phyloP scores from a whole-genome alignment of 2,797 vertebrate species.

The Pteronotus mesoamericanus region DNA sequence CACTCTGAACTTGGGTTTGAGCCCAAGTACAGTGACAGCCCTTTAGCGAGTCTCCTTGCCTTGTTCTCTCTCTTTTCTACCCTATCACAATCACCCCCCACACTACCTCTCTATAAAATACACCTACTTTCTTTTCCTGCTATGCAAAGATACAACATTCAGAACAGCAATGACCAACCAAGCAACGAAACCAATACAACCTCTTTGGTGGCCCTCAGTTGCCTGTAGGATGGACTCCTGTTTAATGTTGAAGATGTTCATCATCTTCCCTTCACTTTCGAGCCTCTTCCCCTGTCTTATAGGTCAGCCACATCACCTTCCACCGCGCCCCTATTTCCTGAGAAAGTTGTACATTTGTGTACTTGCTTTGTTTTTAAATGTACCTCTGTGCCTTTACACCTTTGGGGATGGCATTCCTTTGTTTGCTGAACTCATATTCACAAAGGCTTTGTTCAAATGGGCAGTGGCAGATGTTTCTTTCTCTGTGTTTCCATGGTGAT shows the following conservation, averaged over 20 bases:
- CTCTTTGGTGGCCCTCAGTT: not conserved
- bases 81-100: accelerated
- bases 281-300: not conserved
- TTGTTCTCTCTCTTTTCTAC: accelerated
- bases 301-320: not conserved
- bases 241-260: not conserved
- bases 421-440: not conserved
- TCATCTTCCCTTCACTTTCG: not conserved
- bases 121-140: not conserved
- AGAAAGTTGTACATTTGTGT: not conserved
- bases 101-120: not conserved
- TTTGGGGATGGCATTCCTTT: not conserved
- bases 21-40: too few species aligned
- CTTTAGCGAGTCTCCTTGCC: too few species aligned
- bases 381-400: not conserved
- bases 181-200: not conserved
- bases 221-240: not conserved
- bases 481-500: not conserved
- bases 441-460: not conserved
- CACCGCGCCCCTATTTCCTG: accelerated
- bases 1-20: not conserved
- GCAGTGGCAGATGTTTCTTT: not conserved
- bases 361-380: not conserved
- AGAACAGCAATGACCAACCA: not conserved
- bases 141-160: not conserved